Evolutionary conservation across 30 jellyfish, hydroid and myxozoan species (phyloP), one percentile per base, ranked within the genome.

Genomic region (Mastigias papua): DNA sequence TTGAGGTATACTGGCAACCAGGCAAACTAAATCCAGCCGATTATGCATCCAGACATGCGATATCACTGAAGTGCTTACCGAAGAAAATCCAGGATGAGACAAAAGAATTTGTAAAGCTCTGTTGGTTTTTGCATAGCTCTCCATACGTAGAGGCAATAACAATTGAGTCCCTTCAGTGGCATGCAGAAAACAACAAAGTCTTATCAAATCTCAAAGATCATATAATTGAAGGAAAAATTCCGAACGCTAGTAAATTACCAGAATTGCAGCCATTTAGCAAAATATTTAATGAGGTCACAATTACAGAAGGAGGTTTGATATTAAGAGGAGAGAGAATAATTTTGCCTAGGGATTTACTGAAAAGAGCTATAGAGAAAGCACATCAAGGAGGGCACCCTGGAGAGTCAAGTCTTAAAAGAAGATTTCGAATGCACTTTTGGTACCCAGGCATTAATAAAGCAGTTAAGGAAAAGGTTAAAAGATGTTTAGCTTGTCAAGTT

Each of bases 381-480:
- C 60, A 46, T 29, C 97, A 82, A 42, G 91, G 91, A 67, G 89
- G 95, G n/a, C 89, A 80, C 67, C 95, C 87, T 0, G 97, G 95
- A 0, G 80, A 7, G 67, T 34, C 35, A 16, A 48, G 83, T 30
- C 25, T 76, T 23, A 81, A 80, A 73, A 50, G 90, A 32, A 58
- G 90, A 35, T 34, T 90, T 25, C 87, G 94, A 62, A 27, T 30
- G 25, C 90, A 81, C 48, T 81, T 90, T 32, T 81, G 93, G 97
- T 90, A 30, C 71, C 91, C 87, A 32, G 65, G 71, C 35, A 28
- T 80, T 57, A 60, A 90, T 49, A 62, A 90, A 25, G 58, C 62
- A 13, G 90, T 70, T 23, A 67, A 21, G 32, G 60, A 26, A 20
- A 48, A 60, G 32, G 23, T 90, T 30, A 48, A 50, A n/a, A 34